Conservation (phyloP, 2,888 invertebrate genomes). For the Campoletis raptor region DNA sequence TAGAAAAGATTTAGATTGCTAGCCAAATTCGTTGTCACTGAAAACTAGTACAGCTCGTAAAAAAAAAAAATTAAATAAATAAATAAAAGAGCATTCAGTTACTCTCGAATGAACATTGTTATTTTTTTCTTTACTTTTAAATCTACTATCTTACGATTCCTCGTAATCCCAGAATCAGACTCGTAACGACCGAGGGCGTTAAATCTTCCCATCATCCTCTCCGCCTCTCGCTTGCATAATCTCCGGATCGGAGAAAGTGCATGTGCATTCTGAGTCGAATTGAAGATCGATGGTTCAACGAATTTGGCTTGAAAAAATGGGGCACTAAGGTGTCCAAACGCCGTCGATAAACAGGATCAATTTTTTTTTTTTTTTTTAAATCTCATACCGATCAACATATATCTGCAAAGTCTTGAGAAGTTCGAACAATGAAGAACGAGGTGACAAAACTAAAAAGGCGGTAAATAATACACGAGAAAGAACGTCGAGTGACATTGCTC, state of each 20-base stretch:
- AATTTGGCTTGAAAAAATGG: constrained; percentile 34
- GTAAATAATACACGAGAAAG: constrained; percentile 2
- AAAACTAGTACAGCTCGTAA: too few relatives aligned
- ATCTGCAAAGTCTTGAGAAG: neutral
- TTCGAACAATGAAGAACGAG: neutral
- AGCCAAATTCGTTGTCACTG: neutral
- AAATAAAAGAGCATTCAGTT: neutral
- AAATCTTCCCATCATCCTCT: constrained; percentile 49
- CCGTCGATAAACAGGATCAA: neutral
- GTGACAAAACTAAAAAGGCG: neutral
- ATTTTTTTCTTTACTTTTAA: neutral
- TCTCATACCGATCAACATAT: neutral
- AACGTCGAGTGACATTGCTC: constrained; percentile 38
- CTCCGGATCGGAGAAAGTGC: constrained; percentile 60
- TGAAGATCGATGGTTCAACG: constrained; percentile 52
- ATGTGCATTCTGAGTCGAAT: constrained; percentile 46
- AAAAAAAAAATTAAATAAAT: neutral
- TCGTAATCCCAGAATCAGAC: neutral
- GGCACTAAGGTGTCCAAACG: neutral
- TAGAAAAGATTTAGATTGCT: neutral
- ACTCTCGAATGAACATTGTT: neutral
- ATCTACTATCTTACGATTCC: neutral
- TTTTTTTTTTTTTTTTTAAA: neutral
- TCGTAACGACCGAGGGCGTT: constrained; percentile 54
- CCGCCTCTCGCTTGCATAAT: constrained; percentile 56